Conservation (phyloP, 2,797 vertebrate species). For the Mallotus villosus region DNA sequence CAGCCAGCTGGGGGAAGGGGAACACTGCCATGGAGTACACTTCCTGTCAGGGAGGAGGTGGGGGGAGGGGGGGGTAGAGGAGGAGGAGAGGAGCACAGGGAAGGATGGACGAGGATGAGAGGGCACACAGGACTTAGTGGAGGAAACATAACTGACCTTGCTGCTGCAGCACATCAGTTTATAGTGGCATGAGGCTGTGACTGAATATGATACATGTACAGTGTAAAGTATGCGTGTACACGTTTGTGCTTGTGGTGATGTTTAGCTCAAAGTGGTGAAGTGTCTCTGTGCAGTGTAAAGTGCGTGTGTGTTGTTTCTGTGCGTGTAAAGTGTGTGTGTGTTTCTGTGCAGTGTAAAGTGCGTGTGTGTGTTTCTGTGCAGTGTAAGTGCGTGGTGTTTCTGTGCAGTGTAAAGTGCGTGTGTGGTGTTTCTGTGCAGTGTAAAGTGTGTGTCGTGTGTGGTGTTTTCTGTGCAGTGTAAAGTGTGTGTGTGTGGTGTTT, state of each 20-base stretch:
- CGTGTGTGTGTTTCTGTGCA: neutral
- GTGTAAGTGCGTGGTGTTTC: neutral
- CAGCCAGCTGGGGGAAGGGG: slow-evolving; percentile 94
- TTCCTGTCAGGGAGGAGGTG: slow-evolving; percentile 70
- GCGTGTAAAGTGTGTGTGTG: neutral
- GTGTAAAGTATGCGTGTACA: neutral
- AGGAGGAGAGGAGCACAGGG: neutral
- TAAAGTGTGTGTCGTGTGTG: neutral
- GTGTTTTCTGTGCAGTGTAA: neutral
- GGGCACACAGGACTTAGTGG: too few species aligned
- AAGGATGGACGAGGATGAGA: neutral
- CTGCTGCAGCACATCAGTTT: too few species aligned
- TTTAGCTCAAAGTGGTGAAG: neutral
- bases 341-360: neutral
- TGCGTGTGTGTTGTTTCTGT: neutral
- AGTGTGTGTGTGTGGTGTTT: neutral
- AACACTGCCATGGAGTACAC: slow-evolving; percentile 96
- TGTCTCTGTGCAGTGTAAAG: neutral
- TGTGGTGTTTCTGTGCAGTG: too few species aligned
- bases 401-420: too few species aligned
- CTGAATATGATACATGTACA: too few species aligned
- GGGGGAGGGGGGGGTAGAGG: neutral
- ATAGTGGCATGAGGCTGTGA: too few species aligned
- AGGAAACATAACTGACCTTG: too few species aligned
- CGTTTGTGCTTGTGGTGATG: neutral